Conservation (phyloP, 2,113 vertebrate genomes). For the Oophaga pumilio region DNA sequence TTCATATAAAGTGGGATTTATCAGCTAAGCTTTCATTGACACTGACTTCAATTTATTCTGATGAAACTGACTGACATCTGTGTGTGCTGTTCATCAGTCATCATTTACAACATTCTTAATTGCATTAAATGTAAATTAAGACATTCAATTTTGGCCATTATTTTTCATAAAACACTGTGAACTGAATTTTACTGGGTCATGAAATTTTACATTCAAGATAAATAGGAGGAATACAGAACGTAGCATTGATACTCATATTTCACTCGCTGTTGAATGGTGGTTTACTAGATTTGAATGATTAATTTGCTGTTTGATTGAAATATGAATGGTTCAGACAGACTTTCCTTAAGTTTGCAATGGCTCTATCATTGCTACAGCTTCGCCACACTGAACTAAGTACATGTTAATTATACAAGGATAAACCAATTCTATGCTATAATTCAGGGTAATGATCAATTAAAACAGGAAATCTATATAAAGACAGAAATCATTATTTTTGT, state of each 20-base stretch:
- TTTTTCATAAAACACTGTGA: conserved; percentile 98
- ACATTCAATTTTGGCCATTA: conserved; percentile 98
- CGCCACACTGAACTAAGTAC: conserved; percentile 68
- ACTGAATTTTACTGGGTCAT: conserved; percentile 95
- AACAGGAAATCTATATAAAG: conserved; percentile 61
- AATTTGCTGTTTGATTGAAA: conserved; percentile 76
- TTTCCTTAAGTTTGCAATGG: conserved; percentile 68
- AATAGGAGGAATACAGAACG: conserved; percentile 79
- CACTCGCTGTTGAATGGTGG: conserved; percentile 76
- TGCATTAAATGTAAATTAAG: conserved; percentile 99
- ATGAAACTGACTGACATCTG: conserved; percentile 93
- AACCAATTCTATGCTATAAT: conserved; percentile 64
- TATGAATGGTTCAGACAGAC: conserved; percentile 72
- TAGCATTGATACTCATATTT: conserved; percentile 81
- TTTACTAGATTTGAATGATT: conserved; percentile 78
- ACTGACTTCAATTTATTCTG: conserved; percentile 85
- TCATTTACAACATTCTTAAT: conserved; percentile 98
- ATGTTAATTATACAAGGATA: conserved; percentile 67
- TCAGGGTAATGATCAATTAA: conserved; percentile 68
- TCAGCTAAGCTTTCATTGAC: conserved; percentile 81
- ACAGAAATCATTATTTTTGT: conserved; percentile 60
- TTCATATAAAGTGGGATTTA: conserved; percentile 84
- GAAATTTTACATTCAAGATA: conserved; percentile 83
- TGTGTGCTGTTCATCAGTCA: conserved; percentile 94
- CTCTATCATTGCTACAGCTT: conserved; percentile 72